Base-by-base conservation (phyloP, 2,888 invertebrate species). In the Cantharis flavilabris region DNA sequence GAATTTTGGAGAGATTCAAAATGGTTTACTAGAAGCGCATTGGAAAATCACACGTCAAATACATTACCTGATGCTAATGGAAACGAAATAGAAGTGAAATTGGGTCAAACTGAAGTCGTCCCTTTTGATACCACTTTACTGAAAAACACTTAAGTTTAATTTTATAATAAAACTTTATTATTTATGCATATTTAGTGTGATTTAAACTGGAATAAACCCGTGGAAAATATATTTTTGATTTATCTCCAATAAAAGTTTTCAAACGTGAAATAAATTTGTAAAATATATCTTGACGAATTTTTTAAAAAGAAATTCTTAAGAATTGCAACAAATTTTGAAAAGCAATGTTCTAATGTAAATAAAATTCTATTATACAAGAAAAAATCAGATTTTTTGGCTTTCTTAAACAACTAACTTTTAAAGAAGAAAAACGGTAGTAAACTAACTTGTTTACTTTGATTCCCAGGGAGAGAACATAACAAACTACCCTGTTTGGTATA, bases 41-140 rank as follows among this genome's bases (percentile, higher is more conserved):
- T 75, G 64, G 75, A 75, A 75, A 75, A 75, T 75, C 64, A 28
- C 75, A 65, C 71, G 75, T 75, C 75, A 75, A 71, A 75, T 28
- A 49, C 75, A 75, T 63, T 65, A 65, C 65, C 69, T 69, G 73
- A 62, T 70, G 67, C 72, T 72, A 72, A 72, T 72, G 72, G 67
- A 72, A 49, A 23, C 28, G 33, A 72, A 72, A 72, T 67, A 30
- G 67, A 72, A 72, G 72, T 67, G 65, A 72, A 70, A 72, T 49
- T 64, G 20, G 72, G 72, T 30, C 72, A 23, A 72, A 28, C 72
- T 20, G 67, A 72, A 67, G 33, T 49, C 18, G 67, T 65, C 67
- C 72, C 18, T 72, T 72, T 18, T 72, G 67, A 72, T 72, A 67
- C 23, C 33, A 13, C 23, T 62, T 20, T 16, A 14, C 49, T 65